Base-by-base conservation (phyloP, 2,113 vertebrate genomes). In the Phasianus colchicus region DNA sequence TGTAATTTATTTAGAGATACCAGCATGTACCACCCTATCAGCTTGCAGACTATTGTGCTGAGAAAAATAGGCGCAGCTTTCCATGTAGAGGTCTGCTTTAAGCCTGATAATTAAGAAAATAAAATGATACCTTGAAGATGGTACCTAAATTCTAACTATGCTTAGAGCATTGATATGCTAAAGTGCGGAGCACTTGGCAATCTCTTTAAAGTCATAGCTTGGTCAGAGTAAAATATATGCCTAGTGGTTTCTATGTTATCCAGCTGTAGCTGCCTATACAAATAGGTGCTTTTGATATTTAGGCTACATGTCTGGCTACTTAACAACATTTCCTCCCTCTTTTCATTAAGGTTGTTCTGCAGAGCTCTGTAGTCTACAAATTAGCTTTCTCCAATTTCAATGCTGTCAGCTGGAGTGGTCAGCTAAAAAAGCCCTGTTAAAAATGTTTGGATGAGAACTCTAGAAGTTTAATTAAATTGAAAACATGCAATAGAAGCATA, bases 51-150 rank as follows among this genome's bases (percentile, higher is more conserved):
- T 65, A 22, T 36, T 75, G 34, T 75, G 57, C 61, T 66, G 54
- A 65, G 90, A 90, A 89, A 96, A 90, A 92, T 82, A 88, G 70
- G 71, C 76, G 45, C 21, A 79, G 48, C 70, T 85, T 94, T 70
- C 50, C 89, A 83, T 91, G 42, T 92, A 93, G 89, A 89, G n/a
- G 29, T 76, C 67, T 94, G 21, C 58, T 75, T 81, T 79, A 85
- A 92, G 34, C 54, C 52, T 72, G 14, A 8, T 63, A 43, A 43
- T 60, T 94, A 90, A 89, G 57, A 75, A 48, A 24, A 47, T 65
- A 80, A 89, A 90, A 66, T 16, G 58, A 21, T 79, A 61, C 48
- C 63, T 79, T 72, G 79, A 73, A 86, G 32, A 42, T 14, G n/a
- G 67, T 70, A 89, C 66, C 50, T 89, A 83, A 93, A 86, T 86